Conservation (phyloP, 1,140 invertebrate species). For the Apis laboriosa region DNA sequence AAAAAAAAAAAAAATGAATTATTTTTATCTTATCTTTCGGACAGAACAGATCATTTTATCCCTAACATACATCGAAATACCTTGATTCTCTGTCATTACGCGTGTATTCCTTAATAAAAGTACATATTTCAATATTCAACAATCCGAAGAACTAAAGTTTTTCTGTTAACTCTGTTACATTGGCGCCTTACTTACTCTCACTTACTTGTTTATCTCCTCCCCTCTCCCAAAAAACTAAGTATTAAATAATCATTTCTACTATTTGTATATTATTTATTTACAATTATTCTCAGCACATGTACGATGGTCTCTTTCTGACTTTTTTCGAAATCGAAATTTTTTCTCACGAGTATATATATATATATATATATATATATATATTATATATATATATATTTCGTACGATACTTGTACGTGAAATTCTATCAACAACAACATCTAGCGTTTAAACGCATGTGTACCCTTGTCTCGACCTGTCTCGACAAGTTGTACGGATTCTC, state of each 20-base stretch:
- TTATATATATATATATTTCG: not conserved
- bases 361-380: too few relatives aligned
- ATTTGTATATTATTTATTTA: not conserved
- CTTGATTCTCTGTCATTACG: constrained; percentile 20
- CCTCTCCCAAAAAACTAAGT: too few relatives aligned
- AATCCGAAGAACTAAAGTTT: constrained; percentile 41
- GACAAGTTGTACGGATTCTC: constrained; percentile 8
- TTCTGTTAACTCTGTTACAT: constrained; percentile 38
- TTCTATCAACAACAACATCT: not conserved
- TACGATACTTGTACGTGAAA: constrained; percentile 12
- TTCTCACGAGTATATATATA: not conserved
- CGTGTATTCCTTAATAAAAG: constrained; percentile 30
- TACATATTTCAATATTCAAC: constrained; percentile 2
- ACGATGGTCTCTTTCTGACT: not conserved
- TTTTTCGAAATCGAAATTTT: not conserved
- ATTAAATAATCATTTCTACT: not conserved
- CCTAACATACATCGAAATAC: constrained; percentile 17
- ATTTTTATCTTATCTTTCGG: constrained; percentile 41
- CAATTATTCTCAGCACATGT: not conserved
- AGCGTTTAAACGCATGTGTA: constrained; percentile 9
- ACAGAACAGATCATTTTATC: constrained; percentile 29
- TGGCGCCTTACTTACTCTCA: not conserved
- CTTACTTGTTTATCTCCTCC: not conserved
- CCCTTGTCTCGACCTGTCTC: constrained; percentile 33
- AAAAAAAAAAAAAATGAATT: constrained; percentile 22